These are phyloP conservation scores for Ips nitidus DNA, from an alignment of 1,140 invertebrate genomes.

Conservation along the genomic window DNA sequence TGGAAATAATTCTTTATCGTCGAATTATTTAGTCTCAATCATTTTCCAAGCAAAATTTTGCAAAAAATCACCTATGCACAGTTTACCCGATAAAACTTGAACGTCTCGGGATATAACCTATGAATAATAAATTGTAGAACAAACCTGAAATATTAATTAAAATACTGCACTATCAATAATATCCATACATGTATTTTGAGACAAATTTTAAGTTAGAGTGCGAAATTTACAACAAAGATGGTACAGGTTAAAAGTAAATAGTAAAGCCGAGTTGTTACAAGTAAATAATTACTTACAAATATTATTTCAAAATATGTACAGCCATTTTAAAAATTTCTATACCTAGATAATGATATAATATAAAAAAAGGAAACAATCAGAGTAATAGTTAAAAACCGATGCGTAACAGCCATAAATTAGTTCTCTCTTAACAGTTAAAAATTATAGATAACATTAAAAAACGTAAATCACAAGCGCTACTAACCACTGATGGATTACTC, in stretches of 20 bases:
- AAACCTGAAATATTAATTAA: background rate
- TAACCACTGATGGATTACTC: background rate
- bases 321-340: conserved; percentile 16
- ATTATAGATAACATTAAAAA: conserved; percentile 9
- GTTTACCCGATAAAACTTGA: no score
- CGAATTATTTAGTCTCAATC: no score
- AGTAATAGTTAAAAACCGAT: conserved; percentile 11
- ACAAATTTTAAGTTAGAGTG: conserved; percentile 1
- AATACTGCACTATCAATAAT: conserved; percentile 6
- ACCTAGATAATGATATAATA: background rate
- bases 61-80: no score
- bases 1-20: no score
- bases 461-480: conserved; percentile 20
- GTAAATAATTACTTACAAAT: conserved; percentile 20
- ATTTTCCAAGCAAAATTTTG: no score
- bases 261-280: conserved; percentile 1
- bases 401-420: conserved; percentile 30
- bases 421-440: conserved; percentile 19
- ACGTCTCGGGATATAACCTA: no score
- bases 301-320: conserved; percentile 25
- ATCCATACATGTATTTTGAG: conserved; percentile 12
- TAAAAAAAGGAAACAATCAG: conserved; percentile 19
- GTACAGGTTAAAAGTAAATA: conserved; percentile 10
- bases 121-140: no score
- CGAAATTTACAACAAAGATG: conserved; percentile 5